Evolutionary conservation across 2,797 vertebrate species (phyloP).

Genomic region (Eremophila alpestris): DNA sequence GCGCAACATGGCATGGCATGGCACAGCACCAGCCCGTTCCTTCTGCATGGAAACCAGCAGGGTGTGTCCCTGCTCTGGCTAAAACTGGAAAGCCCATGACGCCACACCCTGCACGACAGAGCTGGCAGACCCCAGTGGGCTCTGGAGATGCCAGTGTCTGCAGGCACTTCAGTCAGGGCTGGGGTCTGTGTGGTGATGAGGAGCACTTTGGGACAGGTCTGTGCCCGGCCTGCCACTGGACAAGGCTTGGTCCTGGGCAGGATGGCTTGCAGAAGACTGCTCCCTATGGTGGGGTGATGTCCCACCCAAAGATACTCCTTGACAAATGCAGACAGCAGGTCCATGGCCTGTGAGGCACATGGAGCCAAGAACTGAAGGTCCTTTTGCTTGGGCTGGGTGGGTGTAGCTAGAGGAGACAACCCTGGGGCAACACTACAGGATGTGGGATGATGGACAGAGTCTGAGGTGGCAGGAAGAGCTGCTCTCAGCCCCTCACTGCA

Average conservation of each 20-base stretch:
- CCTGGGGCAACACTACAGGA: background rate
- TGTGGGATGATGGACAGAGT: background rate
- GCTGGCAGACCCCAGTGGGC: background rate
- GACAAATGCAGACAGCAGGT: background rate
- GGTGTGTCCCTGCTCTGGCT: background rate
- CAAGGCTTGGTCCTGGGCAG: background rate
- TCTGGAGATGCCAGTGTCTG: background rate
- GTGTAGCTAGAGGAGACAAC: background rate
- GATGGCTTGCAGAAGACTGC: background rate
- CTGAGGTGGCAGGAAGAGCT: background rate
- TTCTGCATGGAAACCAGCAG: background rate
- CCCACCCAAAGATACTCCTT: background rate
- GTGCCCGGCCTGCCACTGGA: background rate
- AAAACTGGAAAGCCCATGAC: background rate
- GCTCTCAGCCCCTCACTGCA: background rate
- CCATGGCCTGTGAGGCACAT: background rate
- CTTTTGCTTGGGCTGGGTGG: background rate
- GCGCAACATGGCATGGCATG: background rate
- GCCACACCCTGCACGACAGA: fast-evolving
- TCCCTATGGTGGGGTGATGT: background rate
- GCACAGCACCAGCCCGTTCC: background rate
- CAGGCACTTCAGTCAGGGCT: background rate
- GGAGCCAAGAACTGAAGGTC: background rate
- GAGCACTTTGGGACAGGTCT: fast-evolving
- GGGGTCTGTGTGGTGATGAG: background rate